phyloP scores from a whole-genome alignment of 2,113 vertebrate species.

The Syrmaticus mikado region DNA sequence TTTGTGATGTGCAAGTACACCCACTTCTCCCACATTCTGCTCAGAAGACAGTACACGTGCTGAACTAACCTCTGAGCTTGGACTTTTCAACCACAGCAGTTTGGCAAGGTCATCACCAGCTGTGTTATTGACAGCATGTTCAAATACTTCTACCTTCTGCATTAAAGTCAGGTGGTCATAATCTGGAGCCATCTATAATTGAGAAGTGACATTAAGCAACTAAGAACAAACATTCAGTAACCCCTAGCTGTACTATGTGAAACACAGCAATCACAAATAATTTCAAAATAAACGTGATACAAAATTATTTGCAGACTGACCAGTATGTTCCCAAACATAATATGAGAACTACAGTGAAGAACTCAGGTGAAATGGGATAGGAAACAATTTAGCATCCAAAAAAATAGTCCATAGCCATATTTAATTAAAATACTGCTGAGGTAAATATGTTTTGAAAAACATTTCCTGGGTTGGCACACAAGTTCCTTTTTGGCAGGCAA shows the following conservation, averaged over 20 bases:
- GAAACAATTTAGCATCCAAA: not conserved
- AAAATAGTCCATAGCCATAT: not conserved
- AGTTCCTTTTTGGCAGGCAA: not conserved
- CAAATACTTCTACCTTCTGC: conserved; percentile 99
- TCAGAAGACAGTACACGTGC: not conserved
- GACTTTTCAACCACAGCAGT: conserved; percentile 97
- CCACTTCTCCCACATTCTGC: not conserved
- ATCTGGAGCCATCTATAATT: conserved; percentile 94
- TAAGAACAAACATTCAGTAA: not conserved
- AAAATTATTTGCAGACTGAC: not conserved
- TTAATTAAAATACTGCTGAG: not conserved
- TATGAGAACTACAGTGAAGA: not conserved
- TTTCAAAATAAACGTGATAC: not conserved
- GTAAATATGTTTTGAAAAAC: not conserved
- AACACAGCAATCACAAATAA: not conserved
- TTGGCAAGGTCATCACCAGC: conserved; percentile 97
- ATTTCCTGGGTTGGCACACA: not conserved
- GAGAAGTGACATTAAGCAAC: not conserved
- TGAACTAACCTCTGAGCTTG: conserved; percentile 91
- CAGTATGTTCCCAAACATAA: not conserved
- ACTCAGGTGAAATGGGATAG: not conserved
- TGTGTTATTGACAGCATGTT: conserved; percentile 97
- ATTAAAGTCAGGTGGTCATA: conserved; percentile 98
- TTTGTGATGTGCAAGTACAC: not conserved
- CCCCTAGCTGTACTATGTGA: not conserved